Evolutionary conservation across 2,888 invertebrate genomes (phyloP).

Genomic region (Anoplius nigerrimus): DNA sequence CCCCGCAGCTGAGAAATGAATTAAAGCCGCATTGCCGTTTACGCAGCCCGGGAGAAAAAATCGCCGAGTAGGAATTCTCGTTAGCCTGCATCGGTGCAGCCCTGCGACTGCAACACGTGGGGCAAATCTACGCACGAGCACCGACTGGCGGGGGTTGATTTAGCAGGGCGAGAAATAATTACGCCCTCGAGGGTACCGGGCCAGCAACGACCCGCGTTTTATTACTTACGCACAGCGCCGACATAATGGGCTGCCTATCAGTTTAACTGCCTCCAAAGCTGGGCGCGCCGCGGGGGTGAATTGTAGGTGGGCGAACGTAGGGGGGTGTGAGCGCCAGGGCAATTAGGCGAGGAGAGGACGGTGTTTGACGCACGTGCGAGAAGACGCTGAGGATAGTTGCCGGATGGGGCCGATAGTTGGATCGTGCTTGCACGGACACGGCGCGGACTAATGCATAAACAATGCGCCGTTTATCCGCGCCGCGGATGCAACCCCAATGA

Average conservation of each 20-base stretch:
- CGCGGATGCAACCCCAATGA: conserved; percentile 66
- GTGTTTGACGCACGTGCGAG: conserved; percentile 48
- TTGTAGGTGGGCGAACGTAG: not conserved
- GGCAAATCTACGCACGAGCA: no score
- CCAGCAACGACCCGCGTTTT: not conserved
- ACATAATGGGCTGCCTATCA: conserved; percentile 18
- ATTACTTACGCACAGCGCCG: conserved; percentile 15
- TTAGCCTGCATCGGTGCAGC: no score
- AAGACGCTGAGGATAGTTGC: conserved; percentile 32
- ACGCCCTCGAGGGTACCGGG: no score
- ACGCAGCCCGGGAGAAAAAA: no score
- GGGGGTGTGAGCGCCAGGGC: not conserved
- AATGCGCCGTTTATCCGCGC: conserved; percentile 68
- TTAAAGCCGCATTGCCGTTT: no score
- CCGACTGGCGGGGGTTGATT: no score
- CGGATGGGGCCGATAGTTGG: conserved; percentile 42
- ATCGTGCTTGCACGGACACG: conserved; percentile 47
- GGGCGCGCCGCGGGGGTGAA: no score
- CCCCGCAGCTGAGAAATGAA: no score
- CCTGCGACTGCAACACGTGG: no score
- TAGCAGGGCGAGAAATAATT: no score
- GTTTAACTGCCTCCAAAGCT: no score
- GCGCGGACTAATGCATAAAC: conserved; percentile 69
- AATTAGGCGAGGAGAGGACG: conserved; percentile 39
- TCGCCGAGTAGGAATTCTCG: no score